These are phyloP conservation scores for Tipula vernalis DNA, from an alignment of 2,888 invertebrate species.

Conservation along the genomic window DNA sequence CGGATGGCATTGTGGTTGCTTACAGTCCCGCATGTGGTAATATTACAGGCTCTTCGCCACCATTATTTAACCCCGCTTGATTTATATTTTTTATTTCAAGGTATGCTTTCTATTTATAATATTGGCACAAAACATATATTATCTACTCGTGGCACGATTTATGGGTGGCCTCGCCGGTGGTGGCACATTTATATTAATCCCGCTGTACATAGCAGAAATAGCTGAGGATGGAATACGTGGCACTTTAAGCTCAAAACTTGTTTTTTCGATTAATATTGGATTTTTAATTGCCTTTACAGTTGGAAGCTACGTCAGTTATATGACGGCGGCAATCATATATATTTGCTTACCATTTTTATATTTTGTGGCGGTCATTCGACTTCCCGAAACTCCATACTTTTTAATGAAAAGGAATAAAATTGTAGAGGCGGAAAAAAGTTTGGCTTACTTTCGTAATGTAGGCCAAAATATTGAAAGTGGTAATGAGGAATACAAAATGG, in stretches of 20 bases:
- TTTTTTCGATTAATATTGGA: constrained; percentile 28
- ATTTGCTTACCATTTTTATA: constrained; percentile 23
- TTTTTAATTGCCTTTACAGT: constrained; percentile 26
- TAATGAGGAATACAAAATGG: background rate
- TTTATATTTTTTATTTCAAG: constrained; percentile 17
- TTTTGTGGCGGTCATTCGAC: constrained; percentile 24
- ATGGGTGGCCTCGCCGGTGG: constrained; percentile 27
- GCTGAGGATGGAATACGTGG: constrained; percentile 31
- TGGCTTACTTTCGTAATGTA: background rate
- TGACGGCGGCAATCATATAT: constrained; percentile 23
- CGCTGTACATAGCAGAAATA: constrained; percentile 29
- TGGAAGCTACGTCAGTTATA: constrained; percentile 26
- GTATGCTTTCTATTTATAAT: constrained; percentile 27
- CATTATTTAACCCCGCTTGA: too few species aligned
- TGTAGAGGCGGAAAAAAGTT: background rate
- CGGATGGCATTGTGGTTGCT: constrained; percentile 22
- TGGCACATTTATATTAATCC: constrained; percentile 26
- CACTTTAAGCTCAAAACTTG: constrained; percentile 28
- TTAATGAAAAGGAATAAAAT: constrained; percentile 21
- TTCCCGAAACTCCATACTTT: constrained; percentile 32
- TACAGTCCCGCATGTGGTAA: background rate
- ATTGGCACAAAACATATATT: constrained; percentile 23
- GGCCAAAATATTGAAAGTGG: background rate
- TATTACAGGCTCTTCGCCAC: too few species aligned
- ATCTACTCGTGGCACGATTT: constrained; percentile 24